Conservation (phyloP, 2,113 vertebrate genomes). For the Lophochroa leadbeateri region DNA sequence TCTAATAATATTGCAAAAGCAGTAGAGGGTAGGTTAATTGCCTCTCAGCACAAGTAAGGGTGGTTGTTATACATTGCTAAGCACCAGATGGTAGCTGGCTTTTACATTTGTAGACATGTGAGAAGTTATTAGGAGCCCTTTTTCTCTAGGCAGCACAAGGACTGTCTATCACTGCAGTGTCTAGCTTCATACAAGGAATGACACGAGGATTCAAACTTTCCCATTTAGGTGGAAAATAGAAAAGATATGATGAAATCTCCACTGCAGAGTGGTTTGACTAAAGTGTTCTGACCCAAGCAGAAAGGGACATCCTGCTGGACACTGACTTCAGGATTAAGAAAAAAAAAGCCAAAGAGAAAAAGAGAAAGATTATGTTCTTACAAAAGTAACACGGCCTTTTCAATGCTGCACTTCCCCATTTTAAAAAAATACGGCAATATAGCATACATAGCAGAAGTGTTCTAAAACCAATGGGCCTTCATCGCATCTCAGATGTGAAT, state of each 20-base stretch:
- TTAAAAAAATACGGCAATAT: neutral
- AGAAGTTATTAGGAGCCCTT: neutral
- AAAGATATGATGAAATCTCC: neutral
- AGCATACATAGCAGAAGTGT: neutral
- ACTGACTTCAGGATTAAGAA: neutral
- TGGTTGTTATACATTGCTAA: neutral
- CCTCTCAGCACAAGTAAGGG: neutral
- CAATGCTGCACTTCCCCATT: neutral
- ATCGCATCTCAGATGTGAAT: accelerated
- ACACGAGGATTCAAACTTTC: neutral
- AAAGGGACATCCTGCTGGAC: neutral
- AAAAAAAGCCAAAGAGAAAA: accelerated
- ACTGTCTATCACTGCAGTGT: neutral
- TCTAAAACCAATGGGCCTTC: neutral
- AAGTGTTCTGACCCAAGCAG: neutral
- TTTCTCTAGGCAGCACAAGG: neutral
- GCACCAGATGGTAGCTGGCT: neutral
- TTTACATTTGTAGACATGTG: neutral
- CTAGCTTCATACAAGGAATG: neutral
- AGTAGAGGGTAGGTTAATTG: neutral
- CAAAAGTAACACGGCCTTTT: neutral
- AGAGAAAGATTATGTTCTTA: neutral
- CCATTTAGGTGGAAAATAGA: neutral
- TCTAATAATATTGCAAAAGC: neutral
- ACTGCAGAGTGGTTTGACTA: neutral